Base-by-base conservation (phyloP, 2,888 invertebrate genomes). In the Ceraclea dissimilis region DNA sequence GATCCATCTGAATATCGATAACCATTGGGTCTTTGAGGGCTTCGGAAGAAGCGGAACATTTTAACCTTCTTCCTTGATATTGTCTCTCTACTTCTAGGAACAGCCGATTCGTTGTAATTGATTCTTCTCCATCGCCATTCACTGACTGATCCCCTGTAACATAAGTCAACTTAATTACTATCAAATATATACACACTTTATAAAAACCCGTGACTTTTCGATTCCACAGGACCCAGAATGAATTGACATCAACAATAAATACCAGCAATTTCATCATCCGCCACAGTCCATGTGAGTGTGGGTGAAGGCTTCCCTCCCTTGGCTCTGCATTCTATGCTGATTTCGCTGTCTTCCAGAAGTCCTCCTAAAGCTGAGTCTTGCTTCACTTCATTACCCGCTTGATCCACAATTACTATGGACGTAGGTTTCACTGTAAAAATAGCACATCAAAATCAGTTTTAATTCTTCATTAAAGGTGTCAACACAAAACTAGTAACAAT, bases 281-380 rank as follows among this genome's bases (percentile, higher is more conserved):
- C 88, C 69, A 90, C 89, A 78, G 82, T 90, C 93, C 93, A 94
- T 61, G 82, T 81, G 57, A 94, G 85, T 64, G 81, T 81, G 1
- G 94, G 93, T 62, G 88, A 85, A 0, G 94, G 94, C 64, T 91
- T 88, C 50, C 93, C 93, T 51, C 87, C 87, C 44, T 80, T 80
- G 50, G 91, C 90, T 59, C 85, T 81, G 67, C 91, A 91, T 61
- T 80, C 80, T 57, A 91, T 72, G 63, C 81, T 82, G 63, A 89
- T 76, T 65, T 79, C 77, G 13, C 81, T 79, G 46, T 84, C 80
- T 70, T 90, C 90, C 64, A 83, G 78, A 63, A 86, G 78, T 0
- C 89, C 86, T 0, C 87, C 88, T 51, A 88, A 75, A 46, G 77
- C 71, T 1, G 82, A 75, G 0, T 81, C 82, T 64, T 88, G 86